Evolutionary conservation across 2,888 invertebrate genomes (phyloP).

Genomic region (Nephrotoma appendiculata): DNA sequence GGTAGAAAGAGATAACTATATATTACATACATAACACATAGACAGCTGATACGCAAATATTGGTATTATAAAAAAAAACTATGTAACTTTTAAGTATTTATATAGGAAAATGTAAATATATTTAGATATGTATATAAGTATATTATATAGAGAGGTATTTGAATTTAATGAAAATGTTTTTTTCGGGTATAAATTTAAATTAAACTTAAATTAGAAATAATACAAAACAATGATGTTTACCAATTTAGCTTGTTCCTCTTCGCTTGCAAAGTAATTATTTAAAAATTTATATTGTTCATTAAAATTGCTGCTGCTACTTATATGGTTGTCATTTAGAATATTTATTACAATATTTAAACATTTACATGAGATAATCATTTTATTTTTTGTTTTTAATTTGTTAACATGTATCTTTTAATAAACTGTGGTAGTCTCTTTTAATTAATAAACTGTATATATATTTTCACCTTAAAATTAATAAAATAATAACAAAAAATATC

Average conservation of each 20-base stretch:
- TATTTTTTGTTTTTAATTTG: conserved; percentile 2
- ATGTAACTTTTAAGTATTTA: not conserved
- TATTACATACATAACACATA: not conserved
- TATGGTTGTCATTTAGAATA: not conserved
- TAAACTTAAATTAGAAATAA: not conserved
- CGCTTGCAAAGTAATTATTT: not conserved
- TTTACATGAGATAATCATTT: conserved; percentile 45
- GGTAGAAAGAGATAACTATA: not conserved
- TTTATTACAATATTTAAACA: conserved; percentile 42
- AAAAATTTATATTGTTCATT: not conserved
- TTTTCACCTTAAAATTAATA: not conserved
- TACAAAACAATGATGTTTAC: not conserved
- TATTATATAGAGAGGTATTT: not conserved
- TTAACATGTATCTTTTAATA: not conserved
- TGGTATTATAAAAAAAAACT: not conserved
- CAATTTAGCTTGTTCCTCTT: not conserved
- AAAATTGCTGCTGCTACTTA: not conserved
- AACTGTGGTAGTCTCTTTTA: not conserved
- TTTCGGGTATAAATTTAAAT: not conserved
- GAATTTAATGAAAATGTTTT: not conserved
- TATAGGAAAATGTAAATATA: not conserved
- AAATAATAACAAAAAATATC: not conserved
- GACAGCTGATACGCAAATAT: conserved; percentile 3
- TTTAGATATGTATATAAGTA: not conserved
- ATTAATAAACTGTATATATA: not conserved